phyloP scores from a whole-genome alignment of 2,888 invertebrate genomes.

The Ametastegia equiseti region DNA sequence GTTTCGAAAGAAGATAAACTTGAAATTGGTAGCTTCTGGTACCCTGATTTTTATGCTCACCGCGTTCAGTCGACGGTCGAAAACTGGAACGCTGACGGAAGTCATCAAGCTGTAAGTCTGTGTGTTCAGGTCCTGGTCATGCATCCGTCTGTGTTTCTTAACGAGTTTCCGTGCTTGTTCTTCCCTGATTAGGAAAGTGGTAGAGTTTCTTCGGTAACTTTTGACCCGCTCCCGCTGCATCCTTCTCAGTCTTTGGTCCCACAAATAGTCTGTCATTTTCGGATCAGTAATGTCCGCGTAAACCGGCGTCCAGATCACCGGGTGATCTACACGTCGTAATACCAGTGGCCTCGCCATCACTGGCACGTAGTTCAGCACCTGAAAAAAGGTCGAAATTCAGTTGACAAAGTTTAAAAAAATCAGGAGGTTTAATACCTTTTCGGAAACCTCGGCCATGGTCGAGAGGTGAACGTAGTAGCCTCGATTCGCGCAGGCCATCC shows the following conservation, averaged over 20 bases:
- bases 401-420: neutral
- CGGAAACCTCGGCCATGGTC: slow-evolving; percentile 97
- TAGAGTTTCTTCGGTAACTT: slow-evolving; percentile 81
- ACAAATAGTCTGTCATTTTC: slow-evolving; percentile 93
- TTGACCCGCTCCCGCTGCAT: slow-evolving; percentile 88
- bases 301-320: slow-evolving; percentile 98
- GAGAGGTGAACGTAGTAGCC: slow-evolving; percentile 98
- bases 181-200: slow-evolving; percentile 80
- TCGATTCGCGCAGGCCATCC: slow-evolving; percentile 99
- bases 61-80: slow-evolving; percentile 91
- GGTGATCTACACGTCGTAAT: slow-evolving; percentile 88
- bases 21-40: neutral
- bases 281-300: slow-evolving; percentile 96
- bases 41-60: slow-evolving; percentile 79
- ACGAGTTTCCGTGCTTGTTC: slow-evolving; percentile 82
- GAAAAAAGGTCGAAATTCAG: neutral
- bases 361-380: slow-evolving; percentile 93
- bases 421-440: slow-evolving; percentile 82
- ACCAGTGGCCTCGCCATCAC: slow-evolving; percentile 98
- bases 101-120: slow-evolving; percentile 92
- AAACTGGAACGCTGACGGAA: slow-evolving; percentile 95
- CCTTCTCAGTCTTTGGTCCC: slow-evolving; percentile 90
- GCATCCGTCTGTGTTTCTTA: slow-evolving; percentile 77
- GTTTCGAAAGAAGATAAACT: neutral
- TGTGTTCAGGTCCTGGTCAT: slow-evolving; percentile 81